Evolutionary conservation across 64 coral and sea anemone genomes (phyloP), one percentile per base, ranked within the genome.

Genomic region (Acropora tenuis): DNA sequence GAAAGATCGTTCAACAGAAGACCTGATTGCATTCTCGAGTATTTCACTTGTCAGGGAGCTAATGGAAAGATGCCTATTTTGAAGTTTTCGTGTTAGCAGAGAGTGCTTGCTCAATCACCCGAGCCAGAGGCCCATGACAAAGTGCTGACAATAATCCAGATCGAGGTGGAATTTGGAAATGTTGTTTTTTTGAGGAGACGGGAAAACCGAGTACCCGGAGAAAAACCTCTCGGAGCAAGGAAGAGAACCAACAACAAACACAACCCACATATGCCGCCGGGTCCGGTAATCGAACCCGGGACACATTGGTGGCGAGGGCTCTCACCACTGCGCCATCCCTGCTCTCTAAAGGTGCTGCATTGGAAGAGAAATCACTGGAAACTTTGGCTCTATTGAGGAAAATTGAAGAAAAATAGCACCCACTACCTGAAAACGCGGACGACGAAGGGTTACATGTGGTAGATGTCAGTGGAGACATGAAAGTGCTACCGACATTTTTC

Each of bases 391-490:
- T 94, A 12, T 45, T 94, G 8, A 46, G 50, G n/a, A 88, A 90
- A 90, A 80, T 94, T 13, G 78, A 68, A 43, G 41, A 76, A 7
- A 84, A 85, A 50, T 87, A 94, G 58, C 58, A 61, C 1, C 58
- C 58, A 61, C 6, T 11, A 61, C 58, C 58, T 8, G 60, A 87
- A 87, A 87, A 87, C 6, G 11, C 58, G 58, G 58, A 61, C 11
- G 9, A 61, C 58, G 6, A 61, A 61, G 58, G 78, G 75, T 80
- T 71, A 16, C 50, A 76, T 46, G 59, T 48, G 53, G 46, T 94
- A n/a, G 52, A 81, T 50, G 8, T 85, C 15, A 89, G 43, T 4
- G 87, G 84, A 83, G 92, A 94, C 61, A 94, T 52, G 89, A 16
- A 80, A 71, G 88, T 3, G 45, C 17, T 94, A 89, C 78, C 40